These are phyloP conservation scores for Shargacucullia verbasci DNA, from an alignment of 2,888 invertebrate species.

Conservation along the genomic window DNA sequence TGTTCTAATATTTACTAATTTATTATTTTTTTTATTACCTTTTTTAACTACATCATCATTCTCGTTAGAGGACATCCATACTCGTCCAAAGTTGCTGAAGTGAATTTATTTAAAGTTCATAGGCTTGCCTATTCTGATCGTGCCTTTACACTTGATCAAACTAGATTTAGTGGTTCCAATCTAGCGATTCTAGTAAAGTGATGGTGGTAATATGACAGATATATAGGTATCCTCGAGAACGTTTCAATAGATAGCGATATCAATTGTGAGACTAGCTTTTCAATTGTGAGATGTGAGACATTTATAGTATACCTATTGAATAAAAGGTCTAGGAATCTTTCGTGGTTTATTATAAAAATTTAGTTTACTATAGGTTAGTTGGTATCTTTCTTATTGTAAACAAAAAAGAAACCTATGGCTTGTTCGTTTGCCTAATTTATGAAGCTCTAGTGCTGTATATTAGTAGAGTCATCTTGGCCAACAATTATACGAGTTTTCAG, in stretches of 20 bases:
- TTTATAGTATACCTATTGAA: slow-evolving; percentile 26
- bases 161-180: slow-evolving; percentile 63
- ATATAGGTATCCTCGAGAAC: slow-evolving; percentile 44
- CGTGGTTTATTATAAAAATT: slow-evolving; percentile 8
- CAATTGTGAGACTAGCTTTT: slow-evolving; percentile 29
- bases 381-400: not conserved
- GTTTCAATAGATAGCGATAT: slow-evolving; percentile 41
- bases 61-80: not conserved
- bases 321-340: slow-evolving; percentile 13
- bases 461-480: too few relatives aligned
- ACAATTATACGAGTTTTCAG: too few relatives aligned
- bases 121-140: slow-evolving; percentile 19
- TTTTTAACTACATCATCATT: too few relatives aligned
- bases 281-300: slow-evolving; percentile 31
- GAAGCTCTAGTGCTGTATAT: too few relatives aligned
- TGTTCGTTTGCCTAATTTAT: too few relatives aligned
- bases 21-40: too few relatives aligned
- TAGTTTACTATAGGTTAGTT: not conserved
- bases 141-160: slow-evolving; percentile 54
- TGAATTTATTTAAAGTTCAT: too few relatives aligned
- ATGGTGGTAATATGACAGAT: slow-evolving; percentile 63
- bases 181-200: slow-evolving; percentile 63
- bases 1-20: too few relatives aligned
- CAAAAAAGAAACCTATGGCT: too few relatives aligned
- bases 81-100: too few relatives aligned